Evolutionary conservation across 2,797 vertebrate genomes (phyloP).

Genomic region (Lepus townsendii): DNA sequence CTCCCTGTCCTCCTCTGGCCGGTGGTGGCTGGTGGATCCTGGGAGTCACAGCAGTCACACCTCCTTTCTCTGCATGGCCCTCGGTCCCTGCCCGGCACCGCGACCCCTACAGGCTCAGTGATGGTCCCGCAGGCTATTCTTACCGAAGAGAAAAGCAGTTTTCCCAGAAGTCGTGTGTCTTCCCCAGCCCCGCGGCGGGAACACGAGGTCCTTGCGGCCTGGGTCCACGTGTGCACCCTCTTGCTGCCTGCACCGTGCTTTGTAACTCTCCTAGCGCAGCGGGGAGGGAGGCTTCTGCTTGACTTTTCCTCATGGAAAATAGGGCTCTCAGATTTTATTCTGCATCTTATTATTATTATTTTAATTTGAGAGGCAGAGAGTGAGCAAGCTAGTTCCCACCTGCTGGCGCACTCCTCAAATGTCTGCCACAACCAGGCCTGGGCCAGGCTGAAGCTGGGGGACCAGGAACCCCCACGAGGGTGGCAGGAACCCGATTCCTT

Average conservation of each 20-base stretch:
- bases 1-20: too few relatives aligned
- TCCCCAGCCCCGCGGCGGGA: background rate
- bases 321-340: background rate
- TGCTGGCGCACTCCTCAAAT: too few relatives aligned
- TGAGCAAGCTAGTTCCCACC: too few relatives aligned
- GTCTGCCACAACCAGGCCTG: too few relatives aligned
- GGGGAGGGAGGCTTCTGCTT: rapidly evolving
- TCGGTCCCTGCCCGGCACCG: rapidly evolving
- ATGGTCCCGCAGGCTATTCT: rapidly evolving
- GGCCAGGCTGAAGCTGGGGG: too few relatives aligned
- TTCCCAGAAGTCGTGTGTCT: background rate
- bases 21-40: too few relatives aligned
- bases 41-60: rapidly evolving
- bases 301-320: background rate
- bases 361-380: too few relatives aligned
- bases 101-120: too few relatives aligned
- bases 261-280: background rate
- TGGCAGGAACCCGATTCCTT: too few relatives aligned
- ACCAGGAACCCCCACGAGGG: too few relatives aligned
- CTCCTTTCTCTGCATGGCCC: rapidly evolving
- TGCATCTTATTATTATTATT: background rate
- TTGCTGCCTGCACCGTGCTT: rapidly evolving
- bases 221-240: background rate
- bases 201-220: too few relatives aligned
- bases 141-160: rapidly evolving